Evolutionary conservation across 2,797 vertebrate genomes (phyloP), one percentile per base, ranked within the genome.

Genomic region (Sphenodon punctatus): DNA sequence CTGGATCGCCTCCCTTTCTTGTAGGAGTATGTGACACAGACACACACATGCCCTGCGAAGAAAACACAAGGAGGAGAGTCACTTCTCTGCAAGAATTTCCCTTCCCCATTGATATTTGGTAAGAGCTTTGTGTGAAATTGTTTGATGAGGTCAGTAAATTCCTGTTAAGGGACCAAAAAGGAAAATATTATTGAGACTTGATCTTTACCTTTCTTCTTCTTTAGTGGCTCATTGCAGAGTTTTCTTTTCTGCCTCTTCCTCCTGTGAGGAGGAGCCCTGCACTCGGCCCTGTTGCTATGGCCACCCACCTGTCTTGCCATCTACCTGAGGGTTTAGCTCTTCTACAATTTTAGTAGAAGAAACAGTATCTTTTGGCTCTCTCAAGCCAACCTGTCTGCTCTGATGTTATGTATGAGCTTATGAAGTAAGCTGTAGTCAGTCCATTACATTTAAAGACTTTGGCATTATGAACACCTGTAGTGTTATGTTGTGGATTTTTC

Each of bases 11-110:
- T 68, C 67, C 60, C 76, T 60, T 22, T 77, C 75, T 67, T 65
- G 60, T 79, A 79, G 53, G 79, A 79, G 67, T 79, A 79, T 5
- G 76, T 79, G 19, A 76, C 59, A 63, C 76, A 79, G 27, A 79
- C 67, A 36, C 76, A 67, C 30, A 79, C 42, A 6, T 64, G 71
- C 22, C 77, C 77, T 79, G 22, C 23, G 12, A 48, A 60, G 19
- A 17, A 8, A 43, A 22, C 17, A 60, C 53, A 51, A 60, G 59
- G n/a, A n/a, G n/a, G n/a, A n/a, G n/a, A n/a, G n/a, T n/a, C n/a
- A n/a, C n/a, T n/a, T n/a, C n/a, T n/a, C n/a, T n/a, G n/a, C n/a
- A n/a, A n/a, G n/a, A n/a, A n/a, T n/a, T n/a, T n/a, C 34, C 32
- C 27, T n/a, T n/a, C n/a, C n/a, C n/a, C n/a, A n/a, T n/a, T n/a